Base-by-base conservation (phyloP, 2,888 invertebrate genomes). In the Eilema caniola region DNA sequence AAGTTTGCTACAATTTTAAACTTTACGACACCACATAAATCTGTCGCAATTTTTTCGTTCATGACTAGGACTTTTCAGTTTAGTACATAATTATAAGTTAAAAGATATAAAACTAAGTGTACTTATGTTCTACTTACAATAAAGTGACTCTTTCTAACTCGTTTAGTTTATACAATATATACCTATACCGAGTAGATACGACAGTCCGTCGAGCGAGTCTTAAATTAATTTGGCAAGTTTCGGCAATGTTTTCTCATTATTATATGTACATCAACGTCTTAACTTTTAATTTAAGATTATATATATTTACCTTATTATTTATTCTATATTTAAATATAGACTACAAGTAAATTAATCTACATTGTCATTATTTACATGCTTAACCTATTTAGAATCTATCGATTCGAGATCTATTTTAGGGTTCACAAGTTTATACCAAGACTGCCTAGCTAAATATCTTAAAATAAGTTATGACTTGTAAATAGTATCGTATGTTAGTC, bases 341-440 rank as follows among this genome's bases (percentile, higher is more conserved):
- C 57, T 59, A 25, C 14, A 25, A 59, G 16, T 53, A n/a, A 53
- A 61, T 25, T 47, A 25, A 41, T 41, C 3, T 28, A 67, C 12
- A 8, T 16, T 10, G 60, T 47, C 31, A 66, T 57, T 57, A 65
- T 66, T 10, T 62, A 67, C 62, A 67, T 53, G 53, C n/a, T 8
- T 53, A 8, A 23, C 24, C 12, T 56, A 20, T 67, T 28, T 47
- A 47, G 11, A 62, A 33, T 24, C 25, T 11, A 61, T 53, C 53
- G n/a, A n/a, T 8, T 33, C 53, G 53, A 67, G 67, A 62, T 67
- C 67, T 67, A 61, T 67, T 47, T 67, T 41, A 62, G 23, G 16
- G 20, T 67, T 53, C 14, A 25, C 31, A 47, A 53, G 31, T 61
- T 23, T 31, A 31, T 12, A 56, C 53, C 20, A 28, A 63, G 20